Evolutionary conservation across 1,140 invertebrate species (phyloP), one percentile per base, ranked within the genome.

Genomic region (Neodiprion pinetum): DNA sequence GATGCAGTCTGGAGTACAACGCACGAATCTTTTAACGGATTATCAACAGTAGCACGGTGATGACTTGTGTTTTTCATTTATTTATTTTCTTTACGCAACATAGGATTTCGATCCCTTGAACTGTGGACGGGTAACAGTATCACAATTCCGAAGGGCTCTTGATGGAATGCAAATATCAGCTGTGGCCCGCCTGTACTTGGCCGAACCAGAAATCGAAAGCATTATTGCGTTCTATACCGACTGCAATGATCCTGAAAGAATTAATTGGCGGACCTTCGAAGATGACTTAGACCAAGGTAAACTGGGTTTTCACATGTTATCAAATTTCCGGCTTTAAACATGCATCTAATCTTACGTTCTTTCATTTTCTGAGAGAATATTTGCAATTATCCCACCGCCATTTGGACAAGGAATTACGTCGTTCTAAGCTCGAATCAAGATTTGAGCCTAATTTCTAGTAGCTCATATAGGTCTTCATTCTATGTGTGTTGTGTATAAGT

Each of bases 261-360:
- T 94, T 17, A 92, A 90, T 75, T 94, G 93, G 93, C 89, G 90
- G 53, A 91, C 90, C n/a, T 94, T 94, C 80, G 91, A 92, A 76
- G 92, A 94, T 78, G 93, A 94, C 80, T 91, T 94, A 66, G 91
- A 94, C 81, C 88, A 90, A 78, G 92, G 91, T 92, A 76, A 61
- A 9, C 11, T 40, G 28, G 28, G 28, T 40, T 1, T 40, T 40
- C 28, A 40, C 1, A 40, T 5, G 5, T 40, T 40, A 40, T 40
- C 5, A 40, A 40, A 40, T 40, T 3, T 40, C 28, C 5, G 28
- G 28, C 28, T 40, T 40, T 40, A 40, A 40, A 40, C 28, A 40
- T 40, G 5, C 28, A 40, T 40, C 1, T 3, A 4, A 40, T 40
- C 5, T 67, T 14, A 72, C 9, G 48, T n/a, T 73, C 0, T 17